phyloP scores from a whole-genome alignment of 2,888 invertebrate species.

The Adineta ricciae region DNA sequence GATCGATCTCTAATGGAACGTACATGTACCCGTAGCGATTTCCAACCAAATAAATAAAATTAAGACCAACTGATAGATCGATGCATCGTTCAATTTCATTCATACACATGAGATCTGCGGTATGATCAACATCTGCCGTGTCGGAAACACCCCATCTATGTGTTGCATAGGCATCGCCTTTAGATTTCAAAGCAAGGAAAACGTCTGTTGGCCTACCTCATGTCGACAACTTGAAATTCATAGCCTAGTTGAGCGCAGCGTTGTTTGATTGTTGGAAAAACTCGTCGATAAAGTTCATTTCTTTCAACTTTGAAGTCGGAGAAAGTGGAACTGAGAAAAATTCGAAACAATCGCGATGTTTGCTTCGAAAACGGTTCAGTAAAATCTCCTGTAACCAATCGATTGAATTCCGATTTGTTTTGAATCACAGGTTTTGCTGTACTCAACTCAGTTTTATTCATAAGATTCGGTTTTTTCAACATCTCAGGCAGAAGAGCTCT shows the following conservation, averaged over 20 bases:
- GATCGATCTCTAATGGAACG: neutral
- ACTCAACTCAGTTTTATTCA: neutral
- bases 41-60: neutral
- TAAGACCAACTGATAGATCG: neutral
- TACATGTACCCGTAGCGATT: neutral
- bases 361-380: neutral
- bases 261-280: neutral
- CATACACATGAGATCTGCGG: neutral
- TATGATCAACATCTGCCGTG: neutral
- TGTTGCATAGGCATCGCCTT: too few species aligned
- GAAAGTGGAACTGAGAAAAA: neutral
- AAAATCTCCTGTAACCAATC: neutral
- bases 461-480: neutral
- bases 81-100: neutral
- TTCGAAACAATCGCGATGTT: neutral
- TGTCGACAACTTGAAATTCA: conserved; percentile 5
- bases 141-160: neutral
- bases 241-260: neutral
- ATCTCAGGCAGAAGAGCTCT: too few species aligned
- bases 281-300: neutral
- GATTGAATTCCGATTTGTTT: neutral
- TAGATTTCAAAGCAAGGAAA: neutral
- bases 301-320: neutral
- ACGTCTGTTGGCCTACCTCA: neutral
- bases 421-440: too few species aligned